A percentile compares a stretch with the other conserved stretches of the same genome.
These are phyloP conservation scores for Oncorhynchus mykiss DNA, from an alignment of 2,113 vertebrate genomes.

Conservation along the genomic window DNA sequence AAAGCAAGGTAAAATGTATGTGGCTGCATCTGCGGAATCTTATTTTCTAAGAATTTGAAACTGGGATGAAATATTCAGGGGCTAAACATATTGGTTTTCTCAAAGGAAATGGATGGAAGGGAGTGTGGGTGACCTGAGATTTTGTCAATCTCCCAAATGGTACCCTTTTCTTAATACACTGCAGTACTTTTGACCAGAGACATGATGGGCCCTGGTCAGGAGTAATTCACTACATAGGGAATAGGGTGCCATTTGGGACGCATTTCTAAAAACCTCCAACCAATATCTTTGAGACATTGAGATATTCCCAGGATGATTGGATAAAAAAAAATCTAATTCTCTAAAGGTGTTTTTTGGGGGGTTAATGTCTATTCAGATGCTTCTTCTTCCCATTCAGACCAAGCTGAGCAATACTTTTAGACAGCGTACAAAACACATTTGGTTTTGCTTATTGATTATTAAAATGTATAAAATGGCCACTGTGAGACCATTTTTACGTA, in stretches of 20 bases:
- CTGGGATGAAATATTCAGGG: slow-evolving; percentile 64
- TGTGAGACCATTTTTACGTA: not conserved
- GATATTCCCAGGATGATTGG: not conserved
- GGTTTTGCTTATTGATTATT: slow-evolving; percentile 25
- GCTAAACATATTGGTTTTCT: slow-evolving; percentile 52
- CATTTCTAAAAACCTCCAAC: too few species aligned
- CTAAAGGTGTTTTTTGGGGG: not conserved
- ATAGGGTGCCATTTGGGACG: too few species aligned
- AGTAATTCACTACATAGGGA: too few species aligned
- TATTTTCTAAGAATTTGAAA: slow-evolving; percentile 69
- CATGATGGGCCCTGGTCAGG: too few species aligned
- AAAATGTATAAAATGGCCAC: too few species aligned
- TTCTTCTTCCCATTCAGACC: not conserved
- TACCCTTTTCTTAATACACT: too few species aligned
- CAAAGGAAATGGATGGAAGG: not conserved
- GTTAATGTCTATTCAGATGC: slow-evolving; percentile 14
- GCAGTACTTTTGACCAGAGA: too few species aligned
- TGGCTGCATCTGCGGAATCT: slow-evolving; percentile 62
- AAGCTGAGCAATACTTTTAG: slow-evolving; percentile 19
- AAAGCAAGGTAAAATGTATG: slow-evolving; percentile 74
- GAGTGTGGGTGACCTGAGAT: slow-evolving; percentile 14
- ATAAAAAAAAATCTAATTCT: not conserved
- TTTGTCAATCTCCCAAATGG: not conserved
- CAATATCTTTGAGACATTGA: slow-evolving; percentile 9
- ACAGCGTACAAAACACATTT: not conserved